phyloP scores from a whole-genome alignment of 2,888 invertebrate genomes.

The Standfussiana lucernea region DNA sequence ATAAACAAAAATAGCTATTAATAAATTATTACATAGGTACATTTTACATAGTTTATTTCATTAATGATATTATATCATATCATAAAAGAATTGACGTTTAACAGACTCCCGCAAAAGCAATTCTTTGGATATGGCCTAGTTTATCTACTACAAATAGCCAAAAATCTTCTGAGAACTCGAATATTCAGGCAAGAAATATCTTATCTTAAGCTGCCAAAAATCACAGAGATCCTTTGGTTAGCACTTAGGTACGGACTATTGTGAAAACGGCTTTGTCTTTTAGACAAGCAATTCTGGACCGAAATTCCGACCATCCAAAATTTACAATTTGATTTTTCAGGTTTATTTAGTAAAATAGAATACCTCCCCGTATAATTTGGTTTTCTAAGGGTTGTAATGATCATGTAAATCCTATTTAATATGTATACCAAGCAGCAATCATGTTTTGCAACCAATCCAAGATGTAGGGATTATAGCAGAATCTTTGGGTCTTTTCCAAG shows the following conservation, averaged over 20 bases:
- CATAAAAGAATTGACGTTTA: conserved; percentile 5
- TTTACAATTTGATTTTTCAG: conserved; percentile 6
- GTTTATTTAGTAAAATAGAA: conserved; percentile 7
- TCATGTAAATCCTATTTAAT: too few relatives aligned
- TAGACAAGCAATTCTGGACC: conserved; percentile 10
- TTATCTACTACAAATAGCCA: conserved; percentile 24
- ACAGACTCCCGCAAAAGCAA: not conserved
- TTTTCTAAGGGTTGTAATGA: not conserved
- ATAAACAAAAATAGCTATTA: not conserved
- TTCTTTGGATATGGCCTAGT: conserved; percentile 6
- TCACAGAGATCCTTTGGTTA: conserved; percentile 41
- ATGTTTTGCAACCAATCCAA: not conserved
- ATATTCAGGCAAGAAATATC: conserved; percentile 23
- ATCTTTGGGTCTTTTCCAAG: not conserved
- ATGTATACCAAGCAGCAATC: not conserved
- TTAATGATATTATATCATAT: too few relatives aligned
- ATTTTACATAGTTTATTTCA: not conserved
- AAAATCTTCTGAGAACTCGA: conserved; percentile 17
- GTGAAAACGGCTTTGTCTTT: conserved; percentile 23
- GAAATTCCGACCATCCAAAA: not conserved
- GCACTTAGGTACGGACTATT: conserved; percentile 23
- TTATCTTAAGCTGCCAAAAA: conserved; percentile 50
- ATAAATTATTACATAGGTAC: not conserved
- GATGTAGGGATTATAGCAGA: not conserved
- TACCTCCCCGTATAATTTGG: not conserved